Percentiles rank a stretch among this genome's conserved stretches.
Evolutionary conservation across 2,888 invertebrate species (phyloP).

Genomic region (Agapostemon virescens): DNA sequence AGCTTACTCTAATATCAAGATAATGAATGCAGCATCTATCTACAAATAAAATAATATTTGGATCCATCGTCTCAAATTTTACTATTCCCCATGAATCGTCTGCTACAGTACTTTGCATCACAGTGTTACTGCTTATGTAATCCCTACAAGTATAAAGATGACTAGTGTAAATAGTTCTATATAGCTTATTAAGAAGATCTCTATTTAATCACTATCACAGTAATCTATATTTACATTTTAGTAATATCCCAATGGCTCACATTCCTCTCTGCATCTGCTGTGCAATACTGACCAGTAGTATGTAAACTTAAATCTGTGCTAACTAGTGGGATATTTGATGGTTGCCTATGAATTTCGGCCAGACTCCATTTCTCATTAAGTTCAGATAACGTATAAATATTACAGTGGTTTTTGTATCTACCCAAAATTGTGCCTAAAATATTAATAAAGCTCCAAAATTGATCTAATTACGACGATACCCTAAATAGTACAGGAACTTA

Average conservation of each 20-base stretch:
- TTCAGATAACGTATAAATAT: conserved; percentile 67
- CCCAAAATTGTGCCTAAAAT: conserved; percentile 70
- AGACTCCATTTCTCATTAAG: conserved; percentile 62
- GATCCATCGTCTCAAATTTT: conserved; percentile 68
- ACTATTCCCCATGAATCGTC: conserved; percentile 74
- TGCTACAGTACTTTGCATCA: conserved; percentile 55
- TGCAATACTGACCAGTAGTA: conserved; percentile 71
- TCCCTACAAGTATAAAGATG: conserved; percentile 59
- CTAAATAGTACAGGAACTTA: conserved; percentile 52
- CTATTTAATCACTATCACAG: not conserved
- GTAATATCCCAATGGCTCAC: conserved; percentile 72
- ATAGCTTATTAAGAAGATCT: not conserved
- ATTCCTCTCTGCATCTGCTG: conserved; percentile 65
- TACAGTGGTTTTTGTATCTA: conserved; percentile 71
- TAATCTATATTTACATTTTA: conserved; percentile 64
- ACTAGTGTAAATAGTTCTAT: not conserved
- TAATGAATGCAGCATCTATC: conserved; percentile 76
- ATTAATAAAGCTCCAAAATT: conserved; percentile 13
- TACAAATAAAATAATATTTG: conserved; percentile 69
- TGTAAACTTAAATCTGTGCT: conserved; percentile 73
- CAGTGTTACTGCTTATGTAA: conserved; percentile 48
- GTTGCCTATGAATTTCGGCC: conserved; percentile 63
- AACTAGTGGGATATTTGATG: conserved; percentile 70
- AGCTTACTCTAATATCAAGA: conserved; percentile 72
- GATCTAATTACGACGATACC: not conserved